Base-by-base conservation (phyloP, 2,888 invertebrate species). In the Nasonovia ribisnigri region DNA sequence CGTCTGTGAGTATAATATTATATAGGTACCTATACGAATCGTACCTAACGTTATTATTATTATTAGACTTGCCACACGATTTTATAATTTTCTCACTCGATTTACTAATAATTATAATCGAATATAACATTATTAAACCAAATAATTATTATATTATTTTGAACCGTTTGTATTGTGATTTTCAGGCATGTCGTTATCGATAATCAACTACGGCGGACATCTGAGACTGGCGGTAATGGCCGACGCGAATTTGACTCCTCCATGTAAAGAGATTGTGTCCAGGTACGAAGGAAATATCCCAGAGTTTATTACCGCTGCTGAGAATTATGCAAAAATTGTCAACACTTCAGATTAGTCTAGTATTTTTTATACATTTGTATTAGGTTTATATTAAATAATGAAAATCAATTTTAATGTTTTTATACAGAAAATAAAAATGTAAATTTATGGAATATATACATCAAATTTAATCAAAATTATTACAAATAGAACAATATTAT, bases 171-270 rank as follows among this genome's bases (percentile, higher is more conserved):
- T 36, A 51, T 84, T 1, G 16, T 8, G 1, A 6, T 36, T 96
- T 96, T 26, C 96, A 97, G 97, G 97, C 95, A 96, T 97, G 96
- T 97, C 97, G 0, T 96, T 97, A 94, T 97, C 97, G 90, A 96
- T 97, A 91, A 97, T 97, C 95, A 97, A 97, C 95, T 97, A 97
- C 95, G 97, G 96, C 0, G 97, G 97, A 95, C 96, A 96, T 2
- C 96, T 97, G 3, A 96, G 97, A 3, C 95, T 97, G 13, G 97
- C 97, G 2, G 97, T 97, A 16, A 97, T 97, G 97, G 96, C 97
- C 1, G 97, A 97, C 95, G 97, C 97, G 0, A 96, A 97, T 29
- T 96, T 97, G n/a, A 96, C 97, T 0, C 97, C 97, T 0, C 96
- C 97, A 42, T 97, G 97, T 96, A 95, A 96, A 1, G 95, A 96